phyloP scores from a whole-genome alignment of 2,888 invertebrate genomes.

The Aradus depressus region DNA sequence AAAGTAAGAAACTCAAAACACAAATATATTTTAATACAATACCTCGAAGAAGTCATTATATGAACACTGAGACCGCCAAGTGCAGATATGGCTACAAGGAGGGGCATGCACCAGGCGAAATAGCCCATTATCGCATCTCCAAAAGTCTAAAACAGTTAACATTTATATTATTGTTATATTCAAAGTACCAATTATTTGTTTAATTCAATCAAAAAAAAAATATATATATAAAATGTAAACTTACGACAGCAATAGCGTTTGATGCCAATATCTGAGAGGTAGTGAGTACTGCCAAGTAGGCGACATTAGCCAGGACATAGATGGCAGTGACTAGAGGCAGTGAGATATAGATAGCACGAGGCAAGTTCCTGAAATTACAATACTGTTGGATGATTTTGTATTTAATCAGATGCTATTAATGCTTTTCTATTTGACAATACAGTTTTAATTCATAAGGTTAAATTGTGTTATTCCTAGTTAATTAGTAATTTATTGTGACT shows the following conservation, averaged over 20 bases:
- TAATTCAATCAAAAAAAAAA: neutral
- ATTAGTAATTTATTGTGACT: neutral
- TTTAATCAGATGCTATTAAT: neutral
- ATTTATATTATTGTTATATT: too few relatives aligned
- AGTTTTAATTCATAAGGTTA: neutral
- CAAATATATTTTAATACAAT: slow-evolving; percentile 17
- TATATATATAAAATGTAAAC: too few relatives aligned
- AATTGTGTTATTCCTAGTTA: neutral
- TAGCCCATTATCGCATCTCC: slow-evolving; percentile 62
- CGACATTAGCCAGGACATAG: slow-evolving; percentile 78
- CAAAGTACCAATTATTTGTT: too few relatives aligned
- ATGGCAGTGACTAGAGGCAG: slow-evolving; percentile 77
- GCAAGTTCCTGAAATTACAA: slow-evolving; percentile 54
- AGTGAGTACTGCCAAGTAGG: slow-evolving; percentile 77
- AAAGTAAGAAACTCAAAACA: too few relatives aligned
- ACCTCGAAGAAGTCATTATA: slow-evolving; percentile 85
- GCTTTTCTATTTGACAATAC: too few relatives aligned
- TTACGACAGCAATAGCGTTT: slow-evolving; percentile 90
- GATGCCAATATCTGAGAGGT: slow-evolving; percentile 74
- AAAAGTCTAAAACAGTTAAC: slow-evolving; percentile 59
- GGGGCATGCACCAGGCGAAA: slow-evolving; percentile 71
- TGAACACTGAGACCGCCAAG: slow-evolving; percentile 89
- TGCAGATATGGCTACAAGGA: slow-evolving; percentile 84
- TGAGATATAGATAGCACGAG: slow-evolving; percentile 84
- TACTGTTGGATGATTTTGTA: slow-evolving; percentile 8